These are phyloP conservation scores for Mormyrus iriodes DNA, from an alignment of 2,113 vertebrate species.

Conservation along the genomic window DNA sequence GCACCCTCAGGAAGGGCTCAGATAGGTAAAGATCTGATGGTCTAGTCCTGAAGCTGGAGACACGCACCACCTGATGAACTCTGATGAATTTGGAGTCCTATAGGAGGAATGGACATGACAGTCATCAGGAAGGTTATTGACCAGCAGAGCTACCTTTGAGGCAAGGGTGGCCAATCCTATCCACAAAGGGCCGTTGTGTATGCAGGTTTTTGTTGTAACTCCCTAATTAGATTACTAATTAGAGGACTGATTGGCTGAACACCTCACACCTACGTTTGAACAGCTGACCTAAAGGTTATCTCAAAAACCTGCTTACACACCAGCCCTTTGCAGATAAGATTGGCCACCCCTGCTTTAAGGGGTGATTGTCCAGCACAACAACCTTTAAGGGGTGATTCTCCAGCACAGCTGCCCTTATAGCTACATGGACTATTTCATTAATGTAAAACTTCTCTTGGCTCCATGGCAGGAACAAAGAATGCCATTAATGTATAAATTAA, in stretches of 20 bases:
- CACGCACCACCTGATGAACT: conserved; percentile 74
- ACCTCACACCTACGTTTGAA: no score
- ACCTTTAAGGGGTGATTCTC: no score
- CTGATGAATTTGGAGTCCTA: conserved; percentile 81
- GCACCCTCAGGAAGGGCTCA: conserved; percentile 70
- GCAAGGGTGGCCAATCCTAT: no score
- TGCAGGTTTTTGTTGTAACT: no score
- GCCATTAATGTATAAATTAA: background rate
- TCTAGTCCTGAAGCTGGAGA: conserved; percentile 75
- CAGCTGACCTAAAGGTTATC: no score
- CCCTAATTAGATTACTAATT: no score
- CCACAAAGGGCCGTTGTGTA: no score
- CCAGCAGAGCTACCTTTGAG: background rate
- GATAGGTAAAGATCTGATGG: conserved; percentile 70
- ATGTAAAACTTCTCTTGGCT: background rate
- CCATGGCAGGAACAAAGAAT: background rate
- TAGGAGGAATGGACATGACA: background rate
- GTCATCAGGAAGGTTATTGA: background rate
- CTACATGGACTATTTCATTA: background rate
- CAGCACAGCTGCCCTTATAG: background rate
- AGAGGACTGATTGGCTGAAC: no score
- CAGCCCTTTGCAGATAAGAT: no score
- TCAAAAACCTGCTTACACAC: no score
- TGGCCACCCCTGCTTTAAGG: no score
- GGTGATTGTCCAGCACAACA: background rate